Conservation (phyloP, 2,888 invertebrate genomes). For the Pocota personata region DNA sequence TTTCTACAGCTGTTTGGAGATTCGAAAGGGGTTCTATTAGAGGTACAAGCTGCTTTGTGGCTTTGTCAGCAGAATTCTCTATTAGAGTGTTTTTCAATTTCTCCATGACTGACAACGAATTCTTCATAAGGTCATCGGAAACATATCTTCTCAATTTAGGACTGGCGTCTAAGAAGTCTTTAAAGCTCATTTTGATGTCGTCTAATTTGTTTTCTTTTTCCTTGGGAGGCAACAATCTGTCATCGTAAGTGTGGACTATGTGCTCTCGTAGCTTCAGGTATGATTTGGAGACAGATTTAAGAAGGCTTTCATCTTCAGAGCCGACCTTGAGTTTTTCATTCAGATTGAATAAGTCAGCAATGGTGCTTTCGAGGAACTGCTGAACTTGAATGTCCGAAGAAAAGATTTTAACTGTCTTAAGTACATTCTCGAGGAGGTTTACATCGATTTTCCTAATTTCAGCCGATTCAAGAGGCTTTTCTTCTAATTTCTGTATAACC, state of each 20-base stretch:
- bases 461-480: background rate
- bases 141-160: conserved; percentile 23
- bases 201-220: conserved; percentile 23
- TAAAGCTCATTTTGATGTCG: conserved; percentile 23
- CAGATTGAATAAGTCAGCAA: background rate
- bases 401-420: conserved; percentile 4
- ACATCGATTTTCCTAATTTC: conserved; percentile 19
- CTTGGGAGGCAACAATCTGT: conserved; percentile 19
- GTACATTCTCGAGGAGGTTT: background rate
- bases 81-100: conserved; percentile 33
- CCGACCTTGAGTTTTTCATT: conserved; percentile 29
- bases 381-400: conserved; percentile 5
- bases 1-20: conserved; percentile 53
- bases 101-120: conserved; percentile 38
- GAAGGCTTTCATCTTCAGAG: conserved; percentile 11
- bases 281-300: conserved; percentile 26
- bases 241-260: conserved; percentile 40
- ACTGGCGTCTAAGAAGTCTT: conserved; percentile 24
- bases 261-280: conserved; percentile 33
- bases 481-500: background rate
- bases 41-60: conserved; percentile 5
- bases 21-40: conserved; percentile 53
- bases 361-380: background rate
- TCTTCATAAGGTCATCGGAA: conserved; percentile 42
- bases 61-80: conserved; percentile 38